Conservation (phyloP, 2,888 invertebrate species). For the Didymodactylos carnosus region DNA sequence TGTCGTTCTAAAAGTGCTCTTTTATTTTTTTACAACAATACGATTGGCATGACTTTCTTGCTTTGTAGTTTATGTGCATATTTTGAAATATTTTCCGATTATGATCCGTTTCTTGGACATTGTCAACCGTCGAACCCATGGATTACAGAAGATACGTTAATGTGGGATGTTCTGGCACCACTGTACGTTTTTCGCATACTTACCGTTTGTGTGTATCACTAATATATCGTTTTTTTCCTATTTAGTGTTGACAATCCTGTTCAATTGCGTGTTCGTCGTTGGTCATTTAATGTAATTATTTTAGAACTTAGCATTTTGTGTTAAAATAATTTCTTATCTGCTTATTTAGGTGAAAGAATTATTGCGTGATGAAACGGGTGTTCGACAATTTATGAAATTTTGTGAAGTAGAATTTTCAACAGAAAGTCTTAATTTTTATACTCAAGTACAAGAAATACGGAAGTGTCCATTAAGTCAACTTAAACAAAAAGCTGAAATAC, state of each 20-base stretch:
- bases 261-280: slow-evolving; percentile 73
- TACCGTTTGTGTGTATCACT: slow-evolving; percentile 9
- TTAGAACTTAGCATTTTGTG: too few species aligned
- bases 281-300: slow-evolving; percentile 86
- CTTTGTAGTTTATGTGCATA: slow-evolving; percentile 37
- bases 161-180: slow-evolving; percentile 77
- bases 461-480: slow-evolving; percentile 45
- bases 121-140: slow-evolving; percentile 89
- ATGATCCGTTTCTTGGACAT: slow-evolving; percentile 69
- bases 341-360: too few species aligned
- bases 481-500: not conserved
- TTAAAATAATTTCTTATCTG: too few species aligned
- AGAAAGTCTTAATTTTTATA: slow-evolving; percentile 86
- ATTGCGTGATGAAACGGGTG: slow-evolving; percentile 61
- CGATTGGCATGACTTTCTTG: too few species aligned
- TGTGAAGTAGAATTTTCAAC: slow-evolving; percentile 89
- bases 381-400: slow-evolving; percentile 78
- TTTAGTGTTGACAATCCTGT: slow-evolving; percentile 73
- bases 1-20: too few species aligned
- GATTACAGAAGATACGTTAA: slow-evolving; percentile 74
- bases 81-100: slow-evolving; percentile 74
- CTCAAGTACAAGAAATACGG: slow-evolving; percentile 72
- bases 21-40: too few species aligned
- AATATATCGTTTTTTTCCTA: slow-evolving; percentile 14
- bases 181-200: slow-evolving; percentile 49